These are phyloP conservation scores for Lordiphosa collinella DNA, from an alignment of 1,140 invertebrate species.

Conservation along the genomic window DNA sequence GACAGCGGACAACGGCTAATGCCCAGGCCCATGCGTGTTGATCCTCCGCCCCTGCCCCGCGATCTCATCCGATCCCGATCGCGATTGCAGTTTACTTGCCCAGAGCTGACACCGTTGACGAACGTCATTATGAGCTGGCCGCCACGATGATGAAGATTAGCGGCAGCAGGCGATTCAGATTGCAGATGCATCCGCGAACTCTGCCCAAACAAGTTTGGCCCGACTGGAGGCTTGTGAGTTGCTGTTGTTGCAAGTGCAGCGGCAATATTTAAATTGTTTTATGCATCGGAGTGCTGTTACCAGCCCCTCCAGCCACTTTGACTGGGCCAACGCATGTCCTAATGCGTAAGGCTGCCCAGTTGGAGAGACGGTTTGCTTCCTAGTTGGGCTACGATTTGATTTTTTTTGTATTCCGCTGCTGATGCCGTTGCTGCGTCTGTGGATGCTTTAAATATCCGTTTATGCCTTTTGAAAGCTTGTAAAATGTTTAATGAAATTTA, in stretches of 20 bases:
- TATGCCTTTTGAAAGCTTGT: slow-evolving; percentile 76
- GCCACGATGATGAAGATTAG: slow-evolving; percentile 69
- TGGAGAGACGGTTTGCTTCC: slow-evolving; percentile 56
- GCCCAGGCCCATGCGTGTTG: slow-evolving; percentile 70
- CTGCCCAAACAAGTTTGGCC: slow-evolving; percentile 55
- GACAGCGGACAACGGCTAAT: slow-evolving; percentile 53
- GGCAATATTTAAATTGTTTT: slow-evolving; percentile 78
- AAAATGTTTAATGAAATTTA: slow-evolving; percentile 78
- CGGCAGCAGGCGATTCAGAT: slow-evolving; percentile 66
- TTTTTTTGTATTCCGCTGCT: slow-evolving; percentile 6
- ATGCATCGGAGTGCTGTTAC: slow-evolving; percentile 70
- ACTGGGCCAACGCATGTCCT: slow-evolving; percentile 67
- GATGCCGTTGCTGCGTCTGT: slow-evolving; percentile 21
- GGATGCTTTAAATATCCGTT: slow-evolving; percentile 72
- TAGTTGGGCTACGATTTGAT: slow-evolving; percentile 56
- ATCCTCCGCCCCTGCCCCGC: slow-evolving; percentile 41
- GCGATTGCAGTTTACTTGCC: slow-evolving; percentile 62
- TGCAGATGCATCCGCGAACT: slow-evolving; percentile 63
- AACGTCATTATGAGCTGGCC: slow-evolving; percentile 53
- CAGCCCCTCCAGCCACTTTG: slow-evolving; percentile 5
- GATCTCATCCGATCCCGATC: slow-evolving; percentile 17
- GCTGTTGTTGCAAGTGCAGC: slow-evolving; percentile 69
- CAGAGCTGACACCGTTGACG: slow-evolving; percentile 75
- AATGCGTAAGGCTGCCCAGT: slow-evolving; percentile 53
- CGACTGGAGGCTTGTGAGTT: slow-evolving; percentile 9